Evolutionary conservation across 2,888 invertebrate species (phyloP).

Genomic region (Melangyna quadrimaculata): DNA sequence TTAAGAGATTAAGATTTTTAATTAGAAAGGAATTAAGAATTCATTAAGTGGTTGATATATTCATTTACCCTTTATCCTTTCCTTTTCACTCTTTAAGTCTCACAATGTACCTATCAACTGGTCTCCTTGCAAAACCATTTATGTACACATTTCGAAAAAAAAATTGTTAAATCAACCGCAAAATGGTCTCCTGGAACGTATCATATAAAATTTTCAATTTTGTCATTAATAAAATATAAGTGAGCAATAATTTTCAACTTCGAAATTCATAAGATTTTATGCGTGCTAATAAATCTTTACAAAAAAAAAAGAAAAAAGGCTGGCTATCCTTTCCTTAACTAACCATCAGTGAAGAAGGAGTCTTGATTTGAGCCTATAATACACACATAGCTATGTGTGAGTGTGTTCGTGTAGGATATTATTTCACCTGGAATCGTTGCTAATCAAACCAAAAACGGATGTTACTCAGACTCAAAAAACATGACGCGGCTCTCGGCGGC

Average conservation of each 20-base stretch:
- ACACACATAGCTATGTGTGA: no score
- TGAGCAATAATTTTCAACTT: conserved; percentile 69
- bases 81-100: no score
- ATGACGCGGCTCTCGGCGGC: not conserved
- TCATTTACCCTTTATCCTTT: not conserved
- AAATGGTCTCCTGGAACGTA: conserved; percentile 59
- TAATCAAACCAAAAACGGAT: conserved; percentile 34
- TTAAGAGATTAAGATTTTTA: conserved; percentile 65
- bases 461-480: conserved; percentile 9
- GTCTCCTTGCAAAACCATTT: not conserved
- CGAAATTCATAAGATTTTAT: conserved; percentile 67
- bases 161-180: conserved; percentile 20
- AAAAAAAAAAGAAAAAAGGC: no score
- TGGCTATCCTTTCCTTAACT: not conserved
- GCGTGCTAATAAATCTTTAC: conserved; percentile 58
- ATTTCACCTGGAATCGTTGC: conserved; percentile 58
- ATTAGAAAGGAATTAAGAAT: conserved; percentile 68
- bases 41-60: conserved; percentile 42
- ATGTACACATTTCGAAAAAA: not conserved
- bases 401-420: conserved; percentile 16
- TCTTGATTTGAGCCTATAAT: not conserved
- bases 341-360: not conserved
- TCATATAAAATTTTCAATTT: conserved; percentile 69
- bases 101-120: not conserved
- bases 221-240: conserved; percentile 71